Evolutionary conservation across 1,140 invertebrate genomes (phyloP).

Genomic region (Drosophila oshimai): DNA sequence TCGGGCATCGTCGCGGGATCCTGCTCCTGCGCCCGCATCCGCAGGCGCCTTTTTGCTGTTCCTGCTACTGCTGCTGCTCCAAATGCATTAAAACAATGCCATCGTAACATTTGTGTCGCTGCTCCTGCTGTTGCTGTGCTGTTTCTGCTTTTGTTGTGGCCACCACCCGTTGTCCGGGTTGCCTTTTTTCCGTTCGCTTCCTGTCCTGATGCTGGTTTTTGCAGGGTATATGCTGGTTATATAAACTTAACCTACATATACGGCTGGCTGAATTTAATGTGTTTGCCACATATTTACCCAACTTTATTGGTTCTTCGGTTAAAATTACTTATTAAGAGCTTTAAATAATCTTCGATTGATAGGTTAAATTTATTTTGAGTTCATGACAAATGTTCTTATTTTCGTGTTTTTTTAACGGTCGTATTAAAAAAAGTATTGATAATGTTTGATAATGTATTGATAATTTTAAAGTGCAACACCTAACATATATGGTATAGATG

Average conservation of each 20-base stretch:
- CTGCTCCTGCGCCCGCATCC: constrained; percentile 10
- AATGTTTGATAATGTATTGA: too few species aligned
- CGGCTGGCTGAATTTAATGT: not conserved
- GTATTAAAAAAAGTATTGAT: too few species aligned
- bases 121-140: constrained; percentile 1
- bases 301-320: not conserved
- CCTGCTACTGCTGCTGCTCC: constrained; percentile 41
- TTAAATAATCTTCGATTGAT: too few species aligned
- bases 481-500: too few species aligned
- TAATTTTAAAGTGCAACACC: too few species aligned
- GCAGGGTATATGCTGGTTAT: not conserved
- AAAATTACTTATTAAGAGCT: too few species aligned
- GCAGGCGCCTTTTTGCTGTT: not conserved
- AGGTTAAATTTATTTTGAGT: too few species aligned
- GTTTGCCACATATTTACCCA: not conserved
- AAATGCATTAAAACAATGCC: constrained; percentile 80
- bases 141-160: constrained; percentile 38
- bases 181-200: constrained; percentile 35
- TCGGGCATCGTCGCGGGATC: constrained; percentile 10
- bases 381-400: too few species aligned
- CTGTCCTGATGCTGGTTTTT: constrained; percentile 20
- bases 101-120: constrained; percentile 63
- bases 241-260: not conserved
- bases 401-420: too few species aligned
- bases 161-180: constrained; percentile 54